Evolutionary conservation across 2,113 vertebrate species (phyloP).

Genomic region (Nycticorax nycticorax): DNA sequence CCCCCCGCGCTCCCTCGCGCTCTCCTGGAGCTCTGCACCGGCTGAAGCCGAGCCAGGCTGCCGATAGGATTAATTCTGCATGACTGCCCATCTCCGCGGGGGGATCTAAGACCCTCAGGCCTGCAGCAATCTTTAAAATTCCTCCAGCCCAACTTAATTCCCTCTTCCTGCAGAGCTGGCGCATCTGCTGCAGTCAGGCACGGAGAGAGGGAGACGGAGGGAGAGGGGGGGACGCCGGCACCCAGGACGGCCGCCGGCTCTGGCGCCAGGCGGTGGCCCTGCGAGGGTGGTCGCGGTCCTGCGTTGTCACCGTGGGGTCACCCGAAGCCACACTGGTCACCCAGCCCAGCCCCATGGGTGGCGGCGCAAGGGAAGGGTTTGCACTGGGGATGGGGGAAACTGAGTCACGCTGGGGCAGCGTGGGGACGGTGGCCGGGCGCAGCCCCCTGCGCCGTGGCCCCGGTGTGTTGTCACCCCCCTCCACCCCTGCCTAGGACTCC

Average conservation of each 20-base stretch:
- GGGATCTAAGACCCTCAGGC: conserved; percentile 80
- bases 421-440: accelerated
- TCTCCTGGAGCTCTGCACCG: conserved; percentile 58
- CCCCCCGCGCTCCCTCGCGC: conserved; percentile 19
- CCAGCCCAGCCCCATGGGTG: background rate
- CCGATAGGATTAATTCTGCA: conserved; percentile 82
- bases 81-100: conserved; percentile 79
- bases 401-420: background rate
- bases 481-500: background rate
- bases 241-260: background rate
- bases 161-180: conserved; percentile 70
- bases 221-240: background rate
- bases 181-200: conserved; percentile 73
- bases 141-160: conserved; percentile 79
- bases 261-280: background rate
- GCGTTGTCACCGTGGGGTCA: background rate
- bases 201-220: conserved; percentile 1
- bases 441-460: accelerated
- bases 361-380: background rate
- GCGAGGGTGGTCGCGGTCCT: background rate
- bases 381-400: background rate
- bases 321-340: background rate
- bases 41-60: conserved; percentile 62
- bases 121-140: conserved; percentile 83
- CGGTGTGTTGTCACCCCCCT: background rate